Conservation (phyloP, 2,888 invertebrate genomes). For the Bombylius major region DNA sequence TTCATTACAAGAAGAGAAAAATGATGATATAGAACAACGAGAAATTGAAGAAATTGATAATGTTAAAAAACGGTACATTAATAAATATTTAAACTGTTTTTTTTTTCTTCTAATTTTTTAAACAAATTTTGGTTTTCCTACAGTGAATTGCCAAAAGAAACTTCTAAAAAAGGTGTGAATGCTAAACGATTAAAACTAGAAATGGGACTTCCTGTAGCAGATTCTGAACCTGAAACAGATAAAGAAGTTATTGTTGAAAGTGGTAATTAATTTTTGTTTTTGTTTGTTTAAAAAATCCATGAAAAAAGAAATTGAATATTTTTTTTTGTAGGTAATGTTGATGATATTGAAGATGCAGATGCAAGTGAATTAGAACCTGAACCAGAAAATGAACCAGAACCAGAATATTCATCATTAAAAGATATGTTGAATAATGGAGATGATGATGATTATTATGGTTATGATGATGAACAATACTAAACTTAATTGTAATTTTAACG, state of each 20-base stretch:
- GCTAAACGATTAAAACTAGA: conserved; percentile 6
- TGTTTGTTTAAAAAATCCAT: too few relatives aligned
- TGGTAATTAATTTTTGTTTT: neutral
- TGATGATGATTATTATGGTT: conserved; percentile 53
- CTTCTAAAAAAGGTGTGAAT: neutral
- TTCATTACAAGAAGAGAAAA: neutral
- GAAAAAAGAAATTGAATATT: too few relatives aligned
- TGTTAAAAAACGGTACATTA: neutral
- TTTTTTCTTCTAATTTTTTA: too few relatives aligned
- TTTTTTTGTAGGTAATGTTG: conserved; percentile 23
- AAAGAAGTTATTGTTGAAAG: neutral
- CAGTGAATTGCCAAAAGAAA: too few relatives aligned
- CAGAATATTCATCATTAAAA: conserved; percentile 41
- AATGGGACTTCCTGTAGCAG: conserved; percentile 5
- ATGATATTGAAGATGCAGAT: conserved; percentile 23
- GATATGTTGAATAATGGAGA: conserved; percentile 50
- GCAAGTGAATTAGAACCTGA: conserved; percentile 37
- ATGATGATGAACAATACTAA: conserved; percentile 52
- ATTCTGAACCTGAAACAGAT: neutral
- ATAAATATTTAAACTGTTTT: too few relatives aligned
- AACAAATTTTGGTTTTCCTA: too few relatives aligned
- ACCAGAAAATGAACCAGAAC: conserved; percentile 29
- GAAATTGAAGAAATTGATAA: neutral
- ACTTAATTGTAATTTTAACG: neutral
- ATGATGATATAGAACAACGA: neutral